Evolutionary conservation across 2,888 invertebrate genomes (phyloP).

Genomic region (Frankliniella fusca): DNA sequence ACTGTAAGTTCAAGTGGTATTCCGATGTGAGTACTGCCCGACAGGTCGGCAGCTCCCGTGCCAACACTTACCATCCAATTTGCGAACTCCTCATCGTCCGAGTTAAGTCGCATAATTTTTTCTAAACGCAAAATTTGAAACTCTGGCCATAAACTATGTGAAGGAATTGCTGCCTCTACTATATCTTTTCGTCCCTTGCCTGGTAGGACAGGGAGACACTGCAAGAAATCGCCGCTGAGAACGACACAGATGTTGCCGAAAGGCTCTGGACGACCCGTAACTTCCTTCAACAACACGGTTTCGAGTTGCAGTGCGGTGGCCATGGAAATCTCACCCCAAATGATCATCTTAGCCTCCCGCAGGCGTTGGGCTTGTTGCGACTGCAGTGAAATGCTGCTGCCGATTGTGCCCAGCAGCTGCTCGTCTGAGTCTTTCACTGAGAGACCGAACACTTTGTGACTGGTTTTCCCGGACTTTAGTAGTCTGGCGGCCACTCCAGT

Average conservation of each 20-base stretch:
- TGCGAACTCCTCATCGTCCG: slow-evolving; percentile 31
- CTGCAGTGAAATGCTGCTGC: neutral
- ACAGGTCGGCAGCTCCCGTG: slow-evolving; percentile 22
- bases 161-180: slow-evolving; percentile 30
- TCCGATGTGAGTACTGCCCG: too few relatives aligned
- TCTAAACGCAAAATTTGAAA: slow-evolving; percentile 25
- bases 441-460: slow-evolving; percentile 31
- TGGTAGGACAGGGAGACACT: slow-evolving; percentile 18
- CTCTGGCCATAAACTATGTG: slow-evolving; percentile 28
- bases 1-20: neutral
- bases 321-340: slow-evolving; percentile 33
- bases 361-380: neutral
- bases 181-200: slow-evolving; percentile 20
- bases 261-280: neutral
- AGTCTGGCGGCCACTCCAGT: slow-evolving; percentile 32
- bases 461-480: slow-evolving; percentile 31
- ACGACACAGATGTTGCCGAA: slow-evolving; percentile 24
- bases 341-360: slow-evolving; percentile 27
- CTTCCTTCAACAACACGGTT: neutral
- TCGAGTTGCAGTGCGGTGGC: neutral
- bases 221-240: slow-evolving; percentile 29
- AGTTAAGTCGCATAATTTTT: slow-evolving; percentile 34
- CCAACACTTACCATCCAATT: slow-evolving; percentile 33
- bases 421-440: neutral
- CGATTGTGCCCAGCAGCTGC: too few relatives aligned